Evolutionary conservation across 2,888 invertebrate genomes (phyloP).

Genomic region (Megamerina dolium): DNA sequence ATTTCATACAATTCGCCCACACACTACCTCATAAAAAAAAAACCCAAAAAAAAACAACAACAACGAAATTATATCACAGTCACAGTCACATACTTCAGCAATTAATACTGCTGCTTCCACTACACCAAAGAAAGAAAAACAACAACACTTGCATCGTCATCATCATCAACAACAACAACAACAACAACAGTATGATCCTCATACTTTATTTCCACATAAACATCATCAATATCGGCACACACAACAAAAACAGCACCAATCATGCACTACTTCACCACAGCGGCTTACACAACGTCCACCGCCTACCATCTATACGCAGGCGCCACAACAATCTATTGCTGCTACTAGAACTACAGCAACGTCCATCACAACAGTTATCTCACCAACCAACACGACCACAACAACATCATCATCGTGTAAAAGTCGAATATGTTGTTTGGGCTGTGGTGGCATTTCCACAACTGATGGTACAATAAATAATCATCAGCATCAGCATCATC

Average conservation of each 20-base stretch:
- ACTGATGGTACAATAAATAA: neutral
- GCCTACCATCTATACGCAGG: conserved; percentile 30
- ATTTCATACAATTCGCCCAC: no score
- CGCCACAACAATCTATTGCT: conserved; percentile 22
- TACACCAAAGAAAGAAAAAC: no score
- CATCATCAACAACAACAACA: no score
- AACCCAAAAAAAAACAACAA: no score
- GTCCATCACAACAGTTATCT: neutral
- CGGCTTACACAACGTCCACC: conserved; percentile 9
- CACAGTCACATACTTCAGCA: no score
- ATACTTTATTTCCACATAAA: no score
- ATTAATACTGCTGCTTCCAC: no score
- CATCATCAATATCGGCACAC: conserved; percentile 13
- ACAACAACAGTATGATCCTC: no score
- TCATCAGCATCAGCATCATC: conserved; percentile 9
- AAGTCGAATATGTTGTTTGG: conserved; percentile 20
- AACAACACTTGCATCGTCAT: no score
- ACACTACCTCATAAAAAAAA: no score
- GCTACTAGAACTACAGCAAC: conserved; percentile 6
- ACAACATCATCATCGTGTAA: conserved; percentile 19
- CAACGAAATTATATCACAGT: no score
- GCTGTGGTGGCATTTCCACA: conserved; percentile 13
- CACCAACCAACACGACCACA: conserved; percentile 10
- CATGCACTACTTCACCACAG: conserved; percentile 5
- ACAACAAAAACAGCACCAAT: conserved; percentile 13